Base-by-base conservation (phyloP, 2,113 vertebrate genomes). In the Sylvia atricapilla region DNA sequence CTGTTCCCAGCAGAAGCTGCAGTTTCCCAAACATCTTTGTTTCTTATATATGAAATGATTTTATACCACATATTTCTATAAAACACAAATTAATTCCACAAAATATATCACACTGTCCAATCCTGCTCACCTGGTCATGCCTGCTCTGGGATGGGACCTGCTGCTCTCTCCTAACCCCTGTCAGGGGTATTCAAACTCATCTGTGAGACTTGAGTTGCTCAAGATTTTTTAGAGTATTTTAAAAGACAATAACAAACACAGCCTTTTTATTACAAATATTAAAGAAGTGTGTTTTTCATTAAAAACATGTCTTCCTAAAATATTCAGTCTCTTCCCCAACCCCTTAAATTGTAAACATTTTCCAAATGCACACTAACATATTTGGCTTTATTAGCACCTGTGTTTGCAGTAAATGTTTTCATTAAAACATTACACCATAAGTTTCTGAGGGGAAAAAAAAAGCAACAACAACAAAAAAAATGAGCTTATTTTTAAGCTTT, bases 321-420 rank as follows among this genome's bases (percentile, higher is more conserved):
- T 73, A 64, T n/a, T 80, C 11, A 47, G 11, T 85, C 88, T 83
- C 22, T 93, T 56, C 43, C 58, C 50, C 30, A 82, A n/a, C 24
- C 31, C 15, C 37, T 72, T 47, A 56, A 74, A 56, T 50, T 1
- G 10, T 44, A 96, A 92, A 81, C 12, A 52, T 59, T 88, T 95
- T 63, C 75, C 66, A 87, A 70, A 88, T 60, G 22, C 39, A 41
- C 44, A 17, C 69, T 52, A 52, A 56, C 64, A 20, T 84, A 56
- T 63, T 89, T 90, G 84, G 75, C 93, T 94, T 94, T 90, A 77
- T 82, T 85, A 70, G 27, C 79, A 96, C 93, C 94, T 96, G 88
- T 93, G 85, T 94, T 96, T 94, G 75, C 58, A 91, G 79, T 72
- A 91, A 93, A 85, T 87, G 46, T 95, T 97, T 95, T 93, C 80